Percentiles rank a stretch among this genome's conserved stretches.
Conservation (phyloP, 2,797 vertebrate species). For the Hypotaenidia philippensis region DNA sequence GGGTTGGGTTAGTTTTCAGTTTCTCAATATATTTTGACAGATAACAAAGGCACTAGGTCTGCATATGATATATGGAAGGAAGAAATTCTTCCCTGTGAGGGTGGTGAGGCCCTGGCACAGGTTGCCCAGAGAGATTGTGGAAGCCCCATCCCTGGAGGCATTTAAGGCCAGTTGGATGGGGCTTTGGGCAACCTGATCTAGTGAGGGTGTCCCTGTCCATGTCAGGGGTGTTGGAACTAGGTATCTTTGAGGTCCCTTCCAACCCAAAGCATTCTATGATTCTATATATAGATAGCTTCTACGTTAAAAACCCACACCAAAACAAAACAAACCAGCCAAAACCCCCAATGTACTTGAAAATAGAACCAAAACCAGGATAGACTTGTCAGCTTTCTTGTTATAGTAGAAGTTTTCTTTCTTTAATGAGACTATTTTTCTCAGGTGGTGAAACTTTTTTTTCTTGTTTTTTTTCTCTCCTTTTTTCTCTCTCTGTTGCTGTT, state of each 20-base stretch:
- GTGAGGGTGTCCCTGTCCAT: too few species aligned
- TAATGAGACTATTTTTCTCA: neutral
- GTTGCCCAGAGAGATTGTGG: too few species aligned
- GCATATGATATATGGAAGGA: neutral
- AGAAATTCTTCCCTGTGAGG: too few species aligned
- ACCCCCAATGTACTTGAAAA: neutral
- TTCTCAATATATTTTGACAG: neutral
- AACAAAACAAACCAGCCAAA: neutral
- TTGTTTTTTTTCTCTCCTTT: neutral
- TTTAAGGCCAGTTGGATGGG: too few species aligned
- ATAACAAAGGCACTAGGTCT: neutral
- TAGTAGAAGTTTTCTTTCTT: neutral
- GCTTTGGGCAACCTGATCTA: too few species aligned
- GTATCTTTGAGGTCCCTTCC: too few species aligned
- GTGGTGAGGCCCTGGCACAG: too few species aligned
- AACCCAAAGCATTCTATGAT: too few species aligned
- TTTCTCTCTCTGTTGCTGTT: neutral
- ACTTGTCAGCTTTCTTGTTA: neutral
- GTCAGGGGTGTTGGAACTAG: too few species aligned
- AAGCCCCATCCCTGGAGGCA: too few species aligned
- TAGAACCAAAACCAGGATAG: neutral
- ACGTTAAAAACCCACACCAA: neutral
- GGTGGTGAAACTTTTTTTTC: constrained; percentile 7
- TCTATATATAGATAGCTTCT: neutral
- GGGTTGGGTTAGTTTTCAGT: neutral